Evolutionary conservation across 2,888 invertebrate genomes (phyloP), one percentile per base, ranked within the genome.

Genomic region (Hirtodrosophila alboralis): DNA sequence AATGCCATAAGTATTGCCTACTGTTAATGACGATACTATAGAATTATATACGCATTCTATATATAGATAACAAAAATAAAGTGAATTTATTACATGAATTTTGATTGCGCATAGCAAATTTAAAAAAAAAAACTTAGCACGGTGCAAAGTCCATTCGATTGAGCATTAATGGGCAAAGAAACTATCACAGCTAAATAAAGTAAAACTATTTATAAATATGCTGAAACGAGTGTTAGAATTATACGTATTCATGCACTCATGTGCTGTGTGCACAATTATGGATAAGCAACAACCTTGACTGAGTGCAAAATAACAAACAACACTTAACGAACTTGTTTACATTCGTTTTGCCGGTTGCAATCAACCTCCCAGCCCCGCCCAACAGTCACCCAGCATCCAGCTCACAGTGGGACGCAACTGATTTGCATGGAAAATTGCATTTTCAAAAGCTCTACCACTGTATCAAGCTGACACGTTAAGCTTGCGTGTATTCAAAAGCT

Each of bases 311-410:
- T 54, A 61, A 70, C 66, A 69, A 63, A 60, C 40, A 62, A 33
- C 40, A 58, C 63, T 71, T 84, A 84, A 86, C 75, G 84, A 84
- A 84, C 84, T 86, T 81, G 80, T 86, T 81, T 86, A 86, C 84
- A 63, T 77, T 68, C 52, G 56, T 49, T 58, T 51, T 40, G 66
- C 80, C 80, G 86, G 86, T 57, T 68, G 53, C 53, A 63, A 34
- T 23, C 14, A 10, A 49, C 21, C 44, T 12, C 40, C 30, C 38
- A 31, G 14, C 9, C n/a, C 28, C 1, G 9, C 6, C 21, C 1
- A 10, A 9, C 13, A 34, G 16, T n/a, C 40, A 6, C 9, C 9
- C 71, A 69, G 61, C 70, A 51, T 72, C 62, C 41, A 71, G 16
- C 34, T 41, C 13, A 65, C 54, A 36, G 60, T 69, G 69, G 60